Evolutionary conservation across 2,797 vertebrate species (phyloP), one percentile per base, ranked within the genome.

Genomic region (Urophycis tenuis): DNA sequence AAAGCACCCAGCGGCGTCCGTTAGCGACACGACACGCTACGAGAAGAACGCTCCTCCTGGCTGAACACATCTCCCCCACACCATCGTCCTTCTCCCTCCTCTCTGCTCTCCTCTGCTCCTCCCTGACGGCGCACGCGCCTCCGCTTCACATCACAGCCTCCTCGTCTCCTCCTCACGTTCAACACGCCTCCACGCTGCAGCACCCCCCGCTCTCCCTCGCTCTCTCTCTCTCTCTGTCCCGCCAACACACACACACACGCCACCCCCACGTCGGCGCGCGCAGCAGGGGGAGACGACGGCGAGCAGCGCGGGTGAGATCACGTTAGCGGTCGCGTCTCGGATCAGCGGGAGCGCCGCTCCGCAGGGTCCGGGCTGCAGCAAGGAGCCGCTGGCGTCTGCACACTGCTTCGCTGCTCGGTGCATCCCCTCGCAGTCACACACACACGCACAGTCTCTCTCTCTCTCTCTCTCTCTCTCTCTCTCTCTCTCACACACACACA

Each of bases 251-350:
- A 60, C 49, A n/a, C 49, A 60, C 49, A 60, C 49, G 7, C 49
- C 49, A 60, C 49, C 49, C 49, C 49, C 49, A n/a, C 49, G 49
- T n/a, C 19, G 15, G 5, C 17, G 22, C 49, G n/a, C n/a, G n/a
- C n/a, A n/a, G n/a, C n/a, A n/a, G n/a, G 49, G 49, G 22, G 49
- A 60, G 49, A 17, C n/a, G 49, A 60, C 45, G 25, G 36, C 34
- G 36, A 64, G 25, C 3, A 1, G 67, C 3, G 67, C 30, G 29
- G 75, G n/a, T 2, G 36, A 73, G 82, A n/a, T 39, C 77, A 3
- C 22, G 85, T 89, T 88, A 90, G 90, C 86, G 75, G 84, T 75
- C 22, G 77, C 79, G 71, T 85, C 67, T 83, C 78, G 72, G 84
- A 31, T 83, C 81, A 91, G 39, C 69, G n/a, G 83, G 79, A 87